Conservation (phyloP, 2,113 vertebrate genomes). For the Brachypteracias leptosomus region DNA sequence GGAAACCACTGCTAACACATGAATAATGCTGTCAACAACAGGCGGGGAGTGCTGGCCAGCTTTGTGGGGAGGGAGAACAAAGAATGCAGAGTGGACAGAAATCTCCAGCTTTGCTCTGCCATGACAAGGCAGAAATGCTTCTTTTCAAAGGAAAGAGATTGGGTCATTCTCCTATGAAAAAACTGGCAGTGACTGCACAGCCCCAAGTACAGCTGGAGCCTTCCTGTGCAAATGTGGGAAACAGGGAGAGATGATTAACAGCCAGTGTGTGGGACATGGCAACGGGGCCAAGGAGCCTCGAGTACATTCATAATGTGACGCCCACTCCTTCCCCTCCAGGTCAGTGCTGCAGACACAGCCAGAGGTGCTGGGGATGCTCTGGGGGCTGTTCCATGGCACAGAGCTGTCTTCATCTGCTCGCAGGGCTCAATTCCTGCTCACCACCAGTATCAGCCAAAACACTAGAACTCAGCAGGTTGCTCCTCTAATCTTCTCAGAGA, state of each 20-base stretch:
- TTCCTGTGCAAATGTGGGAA: neutral
- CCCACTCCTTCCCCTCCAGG: neutral
- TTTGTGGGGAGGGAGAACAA: neutral
- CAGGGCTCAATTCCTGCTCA: neutral
- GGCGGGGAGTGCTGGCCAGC: neutral
- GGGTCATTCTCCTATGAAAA: neutral
- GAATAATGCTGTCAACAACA: conserved; percentile 32
- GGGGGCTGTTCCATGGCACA: fast-evolving
- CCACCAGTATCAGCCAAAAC: neutral
- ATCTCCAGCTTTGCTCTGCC: conserved; percentile 3
- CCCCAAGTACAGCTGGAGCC: neutral
- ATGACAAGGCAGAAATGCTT: conserved; percentile 16
- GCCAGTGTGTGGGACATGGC: neutral
- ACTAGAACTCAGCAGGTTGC: neutral
- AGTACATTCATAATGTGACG: fast-evolving
- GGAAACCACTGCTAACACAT: conserved; percentile 1
- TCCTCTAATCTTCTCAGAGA: neutral
- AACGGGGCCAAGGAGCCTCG: neutral
- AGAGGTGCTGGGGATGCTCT: neutral
- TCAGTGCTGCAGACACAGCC: neutral
- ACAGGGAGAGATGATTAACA: neutral
- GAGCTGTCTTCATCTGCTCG: neutral
- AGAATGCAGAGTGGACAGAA: conserved; percentile 32
- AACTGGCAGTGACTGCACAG: neutral
- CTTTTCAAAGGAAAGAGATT: neutral